Base-by-base conservation (phyloP, 1,140 invertebrate species). In the Cheumatopsyche charites region DNA sequence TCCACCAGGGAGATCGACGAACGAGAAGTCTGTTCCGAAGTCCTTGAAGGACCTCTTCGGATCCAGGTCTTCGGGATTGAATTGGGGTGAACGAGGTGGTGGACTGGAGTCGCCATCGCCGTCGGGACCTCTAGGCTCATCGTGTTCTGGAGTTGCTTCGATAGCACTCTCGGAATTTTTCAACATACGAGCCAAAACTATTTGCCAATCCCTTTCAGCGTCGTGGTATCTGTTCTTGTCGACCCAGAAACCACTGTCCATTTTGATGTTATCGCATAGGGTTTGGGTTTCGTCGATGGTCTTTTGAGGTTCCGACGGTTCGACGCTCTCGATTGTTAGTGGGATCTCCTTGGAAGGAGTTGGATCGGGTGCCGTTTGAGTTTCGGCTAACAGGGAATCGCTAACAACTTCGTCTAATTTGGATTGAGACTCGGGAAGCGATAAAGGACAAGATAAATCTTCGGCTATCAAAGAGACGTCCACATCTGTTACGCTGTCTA, bases 1-100 rank as follows among this genome's bases (percentile, higher is more conserved):
- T 62, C 91, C 91, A 70, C 90, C 90, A 4, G 92, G 91, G 58
- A 93, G 83, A 82, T 92, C 89, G 73, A 90, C 88, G 65, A 88
- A 87, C 76, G 90, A 85, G 76, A 89, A 89, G 78, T 90, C 88
- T 0, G 90, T 91, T 9, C 49, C 29, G 25, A 68, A 68, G 5
- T n/a, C 23, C 26, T 6, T 55, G 12, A 47, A 15, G 4, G 25
- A 43, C 29, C 29, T 49, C 15, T 47, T 47, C 6, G 19, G 41
- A 7, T 45, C 45, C 13, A 41, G 45, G 76, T 79, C 52, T 71
- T 42, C 76, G 78, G 75, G 78, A 41, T 68, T 65, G 25, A 71
- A 69, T 25, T 55, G 62, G 29, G 69, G 66, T 12, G 58, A 79
- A 76, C 71, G 82, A 78, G 76, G 84, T 76, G 74, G 81, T 62